Evolutionary conservation across 2,888 invertebrate species (phyloP), one percentile per base, ranked within the genome.

Genomic region (Syrphus vitripennis): DNA sequence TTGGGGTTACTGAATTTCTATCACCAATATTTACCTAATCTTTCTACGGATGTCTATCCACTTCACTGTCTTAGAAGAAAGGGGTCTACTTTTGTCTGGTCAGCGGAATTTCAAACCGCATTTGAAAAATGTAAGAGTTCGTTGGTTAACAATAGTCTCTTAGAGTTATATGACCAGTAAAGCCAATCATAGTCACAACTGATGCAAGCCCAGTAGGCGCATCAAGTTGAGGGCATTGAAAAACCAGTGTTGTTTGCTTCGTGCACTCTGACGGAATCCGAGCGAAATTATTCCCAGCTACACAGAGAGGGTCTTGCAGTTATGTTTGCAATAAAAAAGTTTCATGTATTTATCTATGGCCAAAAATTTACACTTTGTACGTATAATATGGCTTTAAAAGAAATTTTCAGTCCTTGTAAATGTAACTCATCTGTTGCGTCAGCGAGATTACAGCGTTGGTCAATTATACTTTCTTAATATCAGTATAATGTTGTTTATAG

Each of bases 231-330:
- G 9, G 34, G 69, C 14, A 34, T 34, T 9, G 34, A 48, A 67
- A 67, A 50, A 67, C 50, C 67, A 34, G 69, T 53, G 5, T 53
- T 69, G 53, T 69, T 31, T 55, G 29, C 55, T 7, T 55, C 55
- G 16, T 55, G 55, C 55, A 55, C 55, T 7, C 16, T 29, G 29
- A 37, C n/a, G 21, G 26, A 34, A 14, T 71, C 59, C 10, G 45
- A 57, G 21, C 70, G 57, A 14, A 55, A 70, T 19, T 70, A 70
- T 34, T 70, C 70, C n/a, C 55, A 70, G 26, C 37, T 70, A n/a
- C n/a, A n/a, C n/a, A n/a, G n/a, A n/a, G n/a, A n/a, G n/a, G n/a
- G n/a, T n/a, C n/a, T n/a, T 19, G 57, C 55, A 6, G 19, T 72
- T 14, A 61, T 72, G 24, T 57, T 71, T 21, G 71, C 45, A 9